Conservation (phyloP, 2,888 invertebrate species). For the Mycalesis mineus region DNA sequence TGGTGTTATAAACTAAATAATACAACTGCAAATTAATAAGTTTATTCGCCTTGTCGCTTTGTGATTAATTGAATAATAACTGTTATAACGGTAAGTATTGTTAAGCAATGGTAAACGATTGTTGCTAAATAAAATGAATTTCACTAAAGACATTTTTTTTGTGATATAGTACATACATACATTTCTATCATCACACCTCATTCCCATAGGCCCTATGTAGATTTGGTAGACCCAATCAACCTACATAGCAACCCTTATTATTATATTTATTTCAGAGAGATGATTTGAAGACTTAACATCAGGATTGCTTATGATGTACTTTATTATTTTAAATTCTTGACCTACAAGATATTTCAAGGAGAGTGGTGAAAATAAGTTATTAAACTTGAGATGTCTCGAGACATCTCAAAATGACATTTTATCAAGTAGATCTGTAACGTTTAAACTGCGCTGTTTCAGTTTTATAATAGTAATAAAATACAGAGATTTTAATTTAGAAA, state of each 20-base stretch:
- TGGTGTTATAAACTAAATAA: neutral
- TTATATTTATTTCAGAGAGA: too few species aligned
- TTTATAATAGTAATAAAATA: slow-evolving; percentile 41
- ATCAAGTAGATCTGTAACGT: neutral
- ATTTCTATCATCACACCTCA: too few species aligned
- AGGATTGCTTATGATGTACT: too few species aligned
- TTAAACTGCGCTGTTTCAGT: slow-evolving; percentile 1
- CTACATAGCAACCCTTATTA: too few species aligned
- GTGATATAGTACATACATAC: too few species aligned
- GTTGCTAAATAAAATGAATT: neutral
- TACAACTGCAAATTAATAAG: slow-evolving; percentile 2
- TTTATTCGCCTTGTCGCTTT: neutral
- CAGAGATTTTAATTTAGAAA: slow-evolving; percentile 19
- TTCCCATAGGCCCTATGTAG: too few species aligned
- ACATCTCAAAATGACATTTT: neutral
- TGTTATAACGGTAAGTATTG: neutral
- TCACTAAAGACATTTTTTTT: neutral
- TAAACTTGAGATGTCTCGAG: neutral
- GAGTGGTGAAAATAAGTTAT: neutral
- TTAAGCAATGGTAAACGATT: neutral
- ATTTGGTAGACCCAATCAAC: too few species aligned
- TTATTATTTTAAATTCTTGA: too few species aligned
- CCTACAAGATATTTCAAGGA: too few species aligned
- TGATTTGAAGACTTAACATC: too few species aligned
- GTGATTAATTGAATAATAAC: neutral